Percentiles rank a stretch among this genome's conserved stretches.
These are phyloP conservation scores for Chelonus formosanus DNA, from an alignment of 2,888 invertebrate genomes.

Conservation along the genomic window DNA sequence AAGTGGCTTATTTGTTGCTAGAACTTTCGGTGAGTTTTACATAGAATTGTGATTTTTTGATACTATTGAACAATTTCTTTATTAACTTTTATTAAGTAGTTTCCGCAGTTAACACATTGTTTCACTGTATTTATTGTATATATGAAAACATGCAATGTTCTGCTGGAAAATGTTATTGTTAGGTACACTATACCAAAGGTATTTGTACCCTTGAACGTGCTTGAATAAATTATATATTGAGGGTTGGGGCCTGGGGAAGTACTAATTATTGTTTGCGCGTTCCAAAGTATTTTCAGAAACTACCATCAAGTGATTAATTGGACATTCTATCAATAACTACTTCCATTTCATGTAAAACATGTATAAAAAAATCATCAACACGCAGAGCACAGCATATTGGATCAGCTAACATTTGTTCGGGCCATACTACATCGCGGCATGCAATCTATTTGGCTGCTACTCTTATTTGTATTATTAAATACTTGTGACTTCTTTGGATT, in stretches of 20 bases:
- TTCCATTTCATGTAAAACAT: neutral
- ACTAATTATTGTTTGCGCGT: constrained; percentile 41
- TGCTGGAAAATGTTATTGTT: constrained; percentile 18
- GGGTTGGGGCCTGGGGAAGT: constrained; percentile 39
- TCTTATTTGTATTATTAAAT: constrained; percentile 12
- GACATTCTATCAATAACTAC: constrained; percentile 6
- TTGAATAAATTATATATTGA: constrained; percentile 43
- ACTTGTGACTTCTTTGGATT: constrained; percentile 3
- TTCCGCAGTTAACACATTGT: constrained; percentile 23
- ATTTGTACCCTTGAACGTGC: constrained; percentile 23
- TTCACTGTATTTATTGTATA: constrained; percentile 24
- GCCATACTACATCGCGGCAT: constrained; percentile 23
- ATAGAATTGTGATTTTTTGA: constrained; percentile 8
- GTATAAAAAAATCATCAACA: neutral
- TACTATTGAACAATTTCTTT: no score
- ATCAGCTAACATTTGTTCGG: constrained; percentile 22
- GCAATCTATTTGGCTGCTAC: constrained; percentile 15
- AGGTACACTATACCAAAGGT: constrained; percentile 13
- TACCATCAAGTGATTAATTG: constrained; percentile 18
- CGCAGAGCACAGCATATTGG: constrained; percentile 19
- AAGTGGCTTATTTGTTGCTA: constrained; percentile 27
- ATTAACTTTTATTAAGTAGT: constrained; percentile 12
- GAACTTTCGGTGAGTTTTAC: constrained; percentile 24
- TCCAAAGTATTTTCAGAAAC: constrained; percentile 38
- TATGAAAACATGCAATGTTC: constrained; percentile 22